Percentiles rank a stretch among this genome's conserved stretches.
These are phyloP conservation scores for Hanleya hanleyi DNA, from an alignment of 2,888 invertebrate species.

Conservation along the genomic window DNA sequence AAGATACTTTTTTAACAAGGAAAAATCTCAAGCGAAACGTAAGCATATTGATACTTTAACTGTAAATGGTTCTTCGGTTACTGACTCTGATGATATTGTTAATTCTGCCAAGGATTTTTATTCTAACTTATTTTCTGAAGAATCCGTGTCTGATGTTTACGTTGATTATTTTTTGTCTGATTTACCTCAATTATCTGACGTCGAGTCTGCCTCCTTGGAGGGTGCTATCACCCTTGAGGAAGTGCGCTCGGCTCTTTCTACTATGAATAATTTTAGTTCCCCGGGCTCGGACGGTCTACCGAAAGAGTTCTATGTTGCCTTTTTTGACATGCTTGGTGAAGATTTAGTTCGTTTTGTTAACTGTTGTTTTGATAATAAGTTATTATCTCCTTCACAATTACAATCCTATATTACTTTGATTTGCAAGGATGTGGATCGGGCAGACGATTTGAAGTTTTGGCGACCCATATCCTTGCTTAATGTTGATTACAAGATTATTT, in stretches of 20 bases:
- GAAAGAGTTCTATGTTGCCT: slow-evolving; percentile 15
- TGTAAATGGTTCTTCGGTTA: neutral
- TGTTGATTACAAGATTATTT: slow-evolving; percentile 44
- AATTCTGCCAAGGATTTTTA: neutral
- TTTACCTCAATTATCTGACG: neutral
- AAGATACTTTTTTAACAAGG: slow-evolving; percentile 6
- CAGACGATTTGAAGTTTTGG: slow-evolving; percentile 36
- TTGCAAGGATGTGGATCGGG: slow-evolving; percentile 36
- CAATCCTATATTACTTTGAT: slow-evolving; percentile 25
- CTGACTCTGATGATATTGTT: neutral
- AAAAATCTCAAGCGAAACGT: neutral
- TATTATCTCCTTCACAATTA: neutral
- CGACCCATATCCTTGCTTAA: slow-evolving; percentile 44
- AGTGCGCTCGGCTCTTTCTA: neutral
- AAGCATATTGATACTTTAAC: slow-evolving; percentile 1
- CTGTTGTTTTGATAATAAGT: neutral
- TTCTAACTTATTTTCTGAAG: neutral
- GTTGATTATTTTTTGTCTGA: slow-evolving; percentile 6
- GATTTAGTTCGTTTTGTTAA: neutral
- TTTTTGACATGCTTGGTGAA: slow-evolving; percentile 2
- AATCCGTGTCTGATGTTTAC: neutral
- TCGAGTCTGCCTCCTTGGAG: neutral
- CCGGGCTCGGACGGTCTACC: slow-evolving; percentile 16
- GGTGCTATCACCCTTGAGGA: slow-evolving; percentile 1
- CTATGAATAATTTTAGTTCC: slow-evolving; percentile 3